Base-by-base conservation (phyloP, 2,797 vertebrate genomes). In the Oryzias dopingdopingensis region DNA sequence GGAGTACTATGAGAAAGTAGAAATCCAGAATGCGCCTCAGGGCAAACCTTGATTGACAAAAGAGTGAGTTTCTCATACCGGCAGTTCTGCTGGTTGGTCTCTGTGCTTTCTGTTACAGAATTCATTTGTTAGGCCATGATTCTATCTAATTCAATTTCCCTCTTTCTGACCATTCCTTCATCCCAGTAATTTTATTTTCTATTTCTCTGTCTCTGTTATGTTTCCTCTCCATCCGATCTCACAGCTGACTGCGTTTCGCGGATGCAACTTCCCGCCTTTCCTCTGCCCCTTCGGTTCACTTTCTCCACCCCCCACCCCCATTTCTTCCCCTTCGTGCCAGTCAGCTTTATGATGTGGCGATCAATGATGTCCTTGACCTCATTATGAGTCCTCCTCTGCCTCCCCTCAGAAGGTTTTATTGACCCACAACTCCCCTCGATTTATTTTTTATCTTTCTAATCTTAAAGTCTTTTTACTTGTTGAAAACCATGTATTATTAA, bases 341-440 rank as follows among this genome's bases (percentile, higher is more conserved):
- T 83, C 86, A 80, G 72, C 74, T 84, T 86, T 86, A 90, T 85
- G 84, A 89, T 74, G 80, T 72, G 72, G 52, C 59, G 67, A 88
- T 92, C 86, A 67, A 92, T 90, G 83, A 65, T 59, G 85, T 87
- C 89, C 89, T 92, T 91, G 90, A 90, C 89, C 88, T 90, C 70
- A 70, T 90, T 86, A 88, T 73, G 82, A 77, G 74, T 90, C 82
- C 78, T 80, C 77, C 74, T 87, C 49, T 61, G 75, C 75, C 71
- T 83, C 72, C 78, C 45, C 42, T 75, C 79, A 81, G 66, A 76
- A 69, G 72, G 70, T 62, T 90, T 89, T 90, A 90, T 89, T 91
- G 88, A 90, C 84, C 86, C 82, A 84, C 84, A 86, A 88, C 83
- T 88, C 75, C 14, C 23, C 70, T 18, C 6, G 26, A 40, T 67